Conservation (phyloP, 2,797 vertebrate genomes). For the Thalassophryne amazonica region DNA sequence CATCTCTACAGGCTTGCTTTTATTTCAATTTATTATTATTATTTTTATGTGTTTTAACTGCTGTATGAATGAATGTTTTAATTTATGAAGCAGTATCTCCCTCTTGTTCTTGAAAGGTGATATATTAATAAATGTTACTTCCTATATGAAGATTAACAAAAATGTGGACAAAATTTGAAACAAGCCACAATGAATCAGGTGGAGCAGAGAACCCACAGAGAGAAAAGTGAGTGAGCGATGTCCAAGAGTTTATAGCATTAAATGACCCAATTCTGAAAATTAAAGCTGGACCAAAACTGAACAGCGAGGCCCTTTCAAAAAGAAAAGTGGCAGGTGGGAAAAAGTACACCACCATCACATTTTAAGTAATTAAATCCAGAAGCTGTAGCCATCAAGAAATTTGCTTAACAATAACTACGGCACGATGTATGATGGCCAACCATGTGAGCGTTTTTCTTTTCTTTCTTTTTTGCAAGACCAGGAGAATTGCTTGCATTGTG, state of each 20-base stretch:
- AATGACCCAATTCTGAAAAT: constrained; percentile 59
- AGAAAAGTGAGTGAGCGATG: background rate
- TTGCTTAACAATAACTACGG: constrained; percentile 53
- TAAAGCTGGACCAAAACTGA: constrained; percentile 35
- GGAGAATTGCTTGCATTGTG: no score
- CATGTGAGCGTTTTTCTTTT: constrained; percentile 55
- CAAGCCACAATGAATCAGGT: constrained; percentile 9
- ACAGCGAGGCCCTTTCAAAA: constrained; percentile 35
- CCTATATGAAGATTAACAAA: no score
- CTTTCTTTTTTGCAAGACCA: constrained; percentile 60
- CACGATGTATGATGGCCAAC: constrained; percentile 48
- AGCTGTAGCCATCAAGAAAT: constrained; percentile 47
- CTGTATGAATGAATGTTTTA: no score
- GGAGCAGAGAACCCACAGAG: background rate
- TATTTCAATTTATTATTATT: no score
- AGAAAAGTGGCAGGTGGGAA: constrained; percentile 43
- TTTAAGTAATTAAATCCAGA: constrained; percentile 61
- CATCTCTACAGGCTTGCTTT: no score
- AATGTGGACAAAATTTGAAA: background rate
- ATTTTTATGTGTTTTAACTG: no score
- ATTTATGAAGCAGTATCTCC: no score
- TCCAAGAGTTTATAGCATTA: constrained; percentile 35
- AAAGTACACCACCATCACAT: constrained; percentile 48
- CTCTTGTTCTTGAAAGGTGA: no score
- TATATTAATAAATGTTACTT: no score